Evolutionary conservation across 2,888 invertebrate genomes (phyloP), one percentile per base, ranked within the genome.

Genomic region (Drosophila limbata): DNA sequence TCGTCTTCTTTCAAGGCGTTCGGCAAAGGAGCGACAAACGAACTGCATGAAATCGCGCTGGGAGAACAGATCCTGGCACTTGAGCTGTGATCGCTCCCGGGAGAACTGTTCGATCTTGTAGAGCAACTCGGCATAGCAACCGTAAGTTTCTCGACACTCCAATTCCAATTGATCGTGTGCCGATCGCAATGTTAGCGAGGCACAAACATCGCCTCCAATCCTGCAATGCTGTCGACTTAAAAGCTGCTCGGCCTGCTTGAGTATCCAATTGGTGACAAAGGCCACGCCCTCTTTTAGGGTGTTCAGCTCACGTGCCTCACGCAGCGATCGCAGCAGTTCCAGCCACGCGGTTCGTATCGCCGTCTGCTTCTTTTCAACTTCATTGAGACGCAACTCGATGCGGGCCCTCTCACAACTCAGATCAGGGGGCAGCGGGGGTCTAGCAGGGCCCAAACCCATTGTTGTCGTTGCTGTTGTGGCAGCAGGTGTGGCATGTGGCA

Each of bases 31-130:
- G 64, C 96, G 94, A 83, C 96, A 96, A 0, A 96, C 95, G 69
- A 96, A 96, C 92, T 96, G 96, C 96, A 97, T 96, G 90, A 96
- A 96, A 89, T 96, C 96, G 71, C 95, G 94, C 85, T 96, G 96
- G 1, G 96, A 95, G 69, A 94, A 93, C 51, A 97, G 92, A 91
- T 96, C 96, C 85, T 94, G 94, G 45, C 94, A 94, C 45, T 93
- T 93, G 13, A 71, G 66, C 1, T 72, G 77, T 85, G 89, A 57
- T 88, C 91, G 51, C 93, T 93, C 50, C 39, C 93, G 92, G 1
- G 94, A 93, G 63, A 95, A 92, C 48, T 93, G 93, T 52, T 95
- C 95, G 55, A 96, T 95, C 91, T 95, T 95, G 90, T 96, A 96
- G 11, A 96, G 93, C 47, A 96, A 91, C 88, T 96, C 96, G 0